Evolutionary conservation across 1,140 invertebrate genomes (phyloP).

Genomic region (Penaeus indicus): DNA sequence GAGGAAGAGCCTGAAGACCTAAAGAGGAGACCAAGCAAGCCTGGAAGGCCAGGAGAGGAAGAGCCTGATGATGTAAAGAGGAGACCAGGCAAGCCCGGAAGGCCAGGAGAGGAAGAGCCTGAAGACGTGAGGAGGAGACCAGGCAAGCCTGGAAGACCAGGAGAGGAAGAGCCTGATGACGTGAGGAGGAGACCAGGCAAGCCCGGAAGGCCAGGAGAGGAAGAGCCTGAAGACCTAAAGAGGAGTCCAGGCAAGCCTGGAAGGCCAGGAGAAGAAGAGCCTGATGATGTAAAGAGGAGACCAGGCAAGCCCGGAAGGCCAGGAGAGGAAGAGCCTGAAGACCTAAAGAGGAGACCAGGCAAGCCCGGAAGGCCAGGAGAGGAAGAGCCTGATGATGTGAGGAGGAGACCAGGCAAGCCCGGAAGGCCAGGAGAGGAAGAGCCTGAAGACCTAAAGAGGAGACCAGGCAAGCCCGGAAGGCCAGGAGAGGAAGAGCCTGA

Average conservation of each 20-base stretch:
- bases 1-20: constrained; percentile 22
- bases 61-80: constrained; percentile 3
- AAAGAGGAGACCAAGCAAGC: constrained; percentile 25
- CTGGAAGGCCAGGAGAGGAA: constrained; percentile 8
- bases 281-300: constrained; percentile 39
- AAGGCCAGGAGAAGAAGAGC: constrained; percentile 32
- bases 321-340: constrained; percentile 34
- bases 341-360: not conserved
- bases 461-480: constrained; percentile 13
- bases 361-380: not conserved
- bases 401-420: not conserved
- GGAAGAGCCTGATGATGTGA: not conserved
- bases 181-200: constrained; percentile 33
- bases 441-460: not conserved
- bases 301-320: constrained; percentile 18
- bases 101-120: constrained; percentile 34
- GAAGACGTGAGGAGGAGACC: constrained; percentile 4
- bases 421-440: not conserved
- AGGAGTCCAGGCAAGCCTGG: constrained; percentile 32
- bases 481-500: constrained; percentile 4
- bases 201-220: constrained; percentile 23
- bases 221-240: constrained; percentile 31
- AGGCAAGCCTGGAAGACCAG: not conserved
- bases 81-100: constrained; percentile 27
- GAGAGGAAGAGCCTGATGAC: constrained; percentile 36